Evolutionary conservation across 1,140 invertebrate genomes (phyloP).

Genomic region (Hesperophylax magnus): DNA sequence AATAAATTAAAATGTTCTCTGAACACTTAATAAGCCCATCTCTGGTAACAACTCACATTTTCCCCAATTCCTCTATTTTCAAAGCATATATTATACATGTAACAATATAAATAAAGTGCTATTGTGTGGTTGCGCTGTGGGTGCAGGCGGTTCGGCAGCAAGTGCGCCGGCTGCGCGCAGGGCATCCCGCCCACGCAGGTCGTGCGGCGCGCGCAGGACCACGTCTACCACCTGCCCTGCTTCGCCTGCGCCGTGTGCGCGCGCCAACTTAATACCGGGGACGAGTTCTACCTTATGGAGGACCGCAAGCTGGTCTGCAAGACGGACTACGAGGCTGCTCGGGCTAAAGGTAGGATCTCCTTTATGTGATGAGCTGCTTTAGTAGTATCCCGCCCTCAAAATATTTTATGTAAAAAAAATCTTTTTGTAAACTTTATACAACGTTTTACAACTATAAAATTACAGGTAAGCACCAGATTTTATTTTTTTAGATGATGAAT

Average conservation of each 20-base stretch:
- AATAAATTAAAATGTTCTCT: no score
- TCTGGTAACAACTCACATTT: no score
- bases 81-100: no score
- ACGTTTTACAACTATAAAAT: no score
- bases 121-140: slow-evolving; percentile 46
- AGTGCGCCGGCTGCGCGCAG: slow-evolving; percentile 96
- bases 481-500: no score
- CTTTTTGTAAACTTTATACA: no score
- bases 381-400: no score
- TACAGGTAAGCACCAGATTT: no score
- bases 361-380: neutral
- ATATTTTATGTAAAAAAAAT: no score
- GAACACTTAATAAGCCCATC: no score
- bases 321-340: slow-evolving; percentile 95
- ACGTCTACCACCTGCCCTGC: slow-evolving; percentile 98
- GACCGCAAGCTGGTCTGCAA: slow-evolving; percentile 98
- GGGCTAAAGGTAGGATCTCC: slow-evolving; percentile 83
- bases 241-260: slow-evolving; percentile 97
- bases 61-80: no score
- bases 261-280: slow-evolving; percentile 95
- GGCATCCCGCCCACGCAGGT: slow-evolving; percentile 97
- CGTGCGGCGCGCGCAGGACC: slow-evolving; percentile 92
- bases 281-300: slow-evolving; percentile 98
- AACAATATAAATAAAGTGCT: slow-evolving; percentile 50
- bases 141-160: slow-evolving; percentile 94